Evolutionary conservation across 2,113 vertebrate species (phyloP), one percentile per base, ranked within the genome.

Genomic region (Agelaius tricolor): DNA sequence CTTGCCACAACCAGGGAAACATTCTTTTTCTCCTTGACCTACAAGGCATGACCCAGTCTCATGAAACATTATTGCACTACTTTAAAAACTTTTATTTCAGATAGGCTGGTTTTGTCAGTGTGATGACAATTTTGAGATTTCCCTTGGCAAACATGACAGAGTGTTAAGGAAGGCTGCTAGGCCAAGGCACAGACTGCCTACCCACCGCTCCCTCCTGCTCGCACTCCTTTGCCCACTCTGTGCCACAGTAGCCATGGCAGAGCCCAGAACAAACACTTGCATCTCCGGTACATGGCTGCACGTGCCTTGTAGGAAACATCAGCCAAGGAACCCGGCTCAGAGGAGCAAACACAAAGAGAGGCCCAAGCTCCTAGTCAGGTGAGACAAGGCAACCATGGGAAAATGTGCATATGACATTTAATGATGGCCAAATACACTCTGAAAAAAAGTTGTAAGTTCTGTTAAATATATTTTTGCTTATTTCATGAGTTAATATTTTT

Each of bases 211-310:
- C 27, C 49, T 80, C 30, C 4, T 21, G 23, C n/a, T 49, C 3
- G 1, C 5, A 4, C 27, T 62, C n/a, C 77, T 80, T 17, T 33
- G 19, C 63, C 41, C 24, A 2, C 23, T 2, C 0, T 30, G 18
- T 21, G 63, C 58, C 30, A 0, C 0, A 3, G 61, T 3, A 24
- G 31, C 3, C 31, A 6, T 0, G 1, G 59, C 59, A 52, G 49
- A 20, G 61, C 51, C 69, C 59, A 24, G 3, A 47, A 6, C 1
- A 10, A 3, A 17, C 17, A 4, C 11, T 28, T 13, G 17, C 84
- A 51, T 20, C 35, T 19, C 46, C 19, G 30, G 7, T 4, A 24
- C 37, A 31, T 15, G 59, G 46, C 43, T 69, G 59, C 54, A 54
- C 1, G 0, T 4, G 12, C 16, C 43, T 12, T 3, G 3, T 6